Conservation (phyloP, 2,797 vertebrate species). For the Catharus ustulatus region DNA sequence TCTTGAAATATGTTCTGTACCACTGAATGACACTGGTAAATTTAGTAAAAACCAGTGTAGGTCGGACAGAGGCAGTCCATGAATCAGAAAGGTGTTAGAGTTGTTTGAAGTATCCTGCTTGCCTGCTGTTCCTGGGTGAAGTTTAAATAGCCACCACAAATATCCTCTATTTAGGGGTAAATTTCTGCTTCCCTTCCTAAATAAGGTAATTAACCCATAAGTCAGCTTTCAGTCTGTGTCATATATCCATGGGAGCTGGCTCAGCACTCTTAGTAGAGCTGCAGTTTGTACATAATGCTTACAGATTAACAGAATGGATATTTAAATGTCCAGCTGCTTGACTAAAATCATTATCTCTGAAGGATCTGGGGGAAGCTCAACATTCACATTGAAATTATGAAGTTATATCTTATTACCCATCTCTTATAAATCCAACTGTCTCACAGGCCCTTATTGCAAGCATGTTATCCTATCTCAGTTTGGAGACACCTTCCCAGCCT, state of each 20-base stretch:
- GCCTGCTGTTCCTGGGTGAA: not conserved
- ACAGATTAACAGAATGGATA: not conserved
- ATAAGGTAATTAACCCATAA: not conserved
- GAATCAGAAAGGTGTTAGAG: not conserved
- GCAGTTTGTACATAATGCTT: not conserved
- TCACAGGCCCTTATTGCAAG: not conserved
- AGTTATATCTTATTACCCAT: not conserved
- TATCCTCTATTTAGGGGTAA: not conserved
- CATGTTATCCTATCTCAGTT: not conserved
- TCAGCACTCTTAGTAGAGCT: not conserved
- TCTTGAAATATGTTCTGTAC: not conserved
- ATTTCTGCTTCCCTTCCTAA: not conserved
- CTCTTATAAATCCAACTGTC: not conserved
- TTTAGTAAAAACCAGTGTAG: not conserved
- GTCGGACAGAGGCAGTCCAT: not conserved
- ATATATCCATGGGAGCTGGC: not conserved
- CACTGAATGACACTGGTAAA: not conserved
- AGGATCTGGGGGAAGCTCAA: not conserved
- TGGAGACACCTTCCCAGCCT: not conserved
- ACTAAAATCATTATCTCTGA: not conserved
- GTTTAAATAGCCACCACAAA: not conserved
- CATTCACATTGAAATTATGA: not conserved
- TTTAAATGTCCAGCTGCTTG: not conserved
- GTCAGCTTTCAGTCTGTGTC: not conserved
- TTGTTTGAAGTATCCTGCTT: not conserved